Percentiles rank a stretch among this genome's conserved stretches.
Conservation (phyloP, 2,888 invertebrate species). For the Asteroscopus sphinx region DNA sequence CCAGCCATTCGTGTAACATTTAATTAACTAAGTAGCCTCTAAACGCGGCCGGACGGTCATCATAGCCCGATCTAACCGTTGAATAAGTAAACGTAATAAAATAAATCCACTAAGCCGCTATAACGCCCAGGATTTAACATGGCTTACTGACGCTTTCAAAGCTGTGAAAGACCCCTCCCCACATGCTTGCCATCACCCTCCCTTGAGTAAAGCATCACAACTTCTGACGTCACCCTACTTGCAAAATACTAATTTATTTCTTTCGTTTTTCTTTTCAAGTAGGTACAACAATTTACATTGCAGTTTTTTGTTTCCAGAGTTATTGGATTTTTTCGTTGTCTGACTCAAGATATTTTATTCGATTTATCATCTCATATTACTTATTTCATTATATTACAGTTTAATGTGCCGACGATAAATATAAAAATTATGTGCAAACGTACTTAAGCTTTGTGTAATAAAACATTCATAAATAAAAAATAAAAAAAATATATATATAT, state of each 20-base stretch:
- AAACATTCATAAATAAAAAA: too few species aligned
- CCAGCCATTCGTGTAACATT: constrained; percentile 67
- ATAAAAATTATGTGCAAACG: constrained; percentile 9
- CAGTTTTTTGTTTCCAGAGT: constrained; percentile 19
- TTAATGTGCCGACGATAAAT: background rate
- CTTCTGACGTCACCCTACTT: constrained; percentile 42
- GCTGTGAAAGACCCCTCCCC: constrained; percentile 69
- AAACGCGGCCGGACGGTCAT: constrained; percentile 70
- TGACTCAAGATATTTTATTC: background rate
- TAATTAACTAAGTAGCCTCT: constrained; percentile 78
- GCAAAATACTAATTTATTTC: constrained; percentile 46
- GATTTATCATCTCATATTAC: constrained; percentile 5
- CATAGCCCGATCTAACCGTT: constrained; percentile 71
- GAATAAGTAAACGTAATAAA: constrained; percentile 84
- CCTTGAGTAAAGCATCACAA: constrained; percentile 50
- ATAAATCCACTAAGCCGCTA: constrained; percentile 80
- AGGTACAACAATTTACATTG: constrained; percentile 9
- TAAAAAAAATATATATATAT: too few species aligned
- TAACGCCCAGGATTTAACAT: constrained; percentile 76
- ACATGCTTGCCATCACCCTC: constrained; percentile 63
- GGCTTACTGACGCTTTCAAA: constrained; percentile 79
- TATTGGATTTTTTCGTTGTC: constrained; percentile 6
- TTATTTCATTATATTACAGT: constrained; percentile 1
- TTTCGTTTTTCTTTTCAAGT: constrained; percentile 44
- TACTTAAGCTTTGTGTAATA: constrained; percentile 9